Conservation (phyloP, 2,113 vertebrate genomes). For the Polypterus bichir region DNA sequence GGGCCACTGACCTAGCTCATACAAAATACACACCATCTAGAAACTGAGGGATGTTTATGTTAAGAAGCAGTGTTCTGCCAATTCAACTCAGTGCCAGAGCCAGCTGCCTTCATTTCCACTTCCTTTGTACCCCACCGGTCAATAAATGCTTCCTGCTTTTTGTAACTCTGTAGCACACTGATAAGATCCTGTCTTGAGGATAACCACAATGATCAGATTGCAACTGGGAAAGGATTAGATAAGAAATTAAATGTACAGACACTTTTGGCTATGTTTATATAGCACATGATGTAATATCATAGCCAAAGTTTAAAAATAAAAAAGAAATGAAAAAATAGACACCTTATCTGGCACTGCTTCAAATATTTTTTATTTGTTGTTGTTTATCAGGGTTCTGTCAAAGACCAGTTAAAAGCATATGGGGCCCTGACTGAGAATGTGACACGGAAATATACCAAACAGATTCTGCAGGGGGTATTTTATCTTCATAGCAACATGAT, state of each 20-base stretch:
- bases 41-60: slow-evolving; percentile 36
- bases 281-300: background rate
- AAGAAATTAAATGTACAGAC: slow-evolving; percentile 2
- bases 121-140: background rate
- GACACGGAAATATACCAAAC: slow-evolving; percentile 71
- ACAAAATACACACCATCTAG: slow-evolving; percentile 39
- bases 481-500: slow-evolving; percentile 92
- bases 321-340: too few relatives aligned
- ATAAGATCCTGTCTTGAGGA: slow-evolving; percentile 21
- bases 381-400: slow-evolving; percentile 66
- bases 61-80: slow-evolving; percentile 25
- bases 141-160: background rate
- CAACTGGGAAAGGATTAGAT: background rate
- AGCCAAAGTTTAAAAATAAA: too few relatives aligned
- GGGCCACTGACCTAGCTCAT: too few relatives aligned
- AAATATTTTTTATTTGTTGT: background rate
- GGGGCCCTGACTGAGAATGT: slow-evolving; percentile 80
- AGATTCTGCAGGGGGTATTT: slow-evolving; percentile 80
- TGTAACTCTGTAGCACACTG: slow-evolving; percentile 23
- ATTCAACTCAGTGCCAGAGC: slow-evolving; percentile 13
- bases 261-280: background rate
- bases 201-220: background rate
- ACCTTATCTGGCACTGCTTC: too few relatives aligned
- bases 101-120: slow-evolving; percentile 24
- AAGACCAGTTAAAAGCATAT: slow-evolving; percentile 78